Base-by-base conservation (phyloP, 2,797 vertebrate species). In the Enoplosus armatus region DNA sequence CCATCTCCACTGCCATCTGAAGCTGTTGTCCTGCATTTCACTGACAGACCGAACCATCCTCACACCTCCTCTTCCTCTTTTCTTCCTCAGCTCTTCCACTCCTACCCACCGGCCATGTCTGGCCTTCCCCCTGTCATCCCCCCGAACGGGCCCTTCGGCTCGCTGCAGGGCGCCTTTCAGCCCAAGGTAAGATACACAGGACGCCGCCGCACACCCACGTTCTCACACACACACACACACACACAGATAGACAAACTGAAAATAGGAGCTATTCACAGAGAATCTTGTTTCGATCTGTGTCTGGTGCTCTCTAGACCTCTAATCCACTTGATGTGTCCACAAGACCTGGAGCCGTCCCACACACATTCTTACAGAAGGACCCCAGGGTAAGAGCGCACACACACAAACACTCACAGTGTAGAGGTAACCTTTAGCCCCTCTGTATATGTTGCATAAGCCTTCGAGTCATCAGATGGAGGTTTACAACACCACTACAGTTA, bases 101-200 rank as follows among this genome's bases (percentile, higher is more conserved):
- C 98, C 76, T 99, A 98, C 83, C 98, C 98, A 75, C 97, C 98
- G 65, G 96, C 97, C 81, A 97, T 99, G 92, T 98, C 98, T 86
- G 98, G 98, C 73, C 98, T 99, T 85, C 97, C 98, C 59, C 98
- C 98, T 33, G 97, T 99, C 96, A 98, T 99, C 82, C 98, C 98
- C 54, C 98, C 98, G 9, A 98, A 96, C 0, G 98, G 98, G 82
- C 98, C 98, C 70, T 99, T 99, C 70, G 97, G 98, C 87, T 99
- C 98, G 0, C 95, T 99, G 48, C 98, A 99, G 95, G 98, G 98
- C 86, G 98, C 98, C 39, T 99, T 99, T 92, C 98, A 99, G 69
- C 98, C 98, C 88, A 99, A 99, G 97, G 98, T 99, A 94, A 81
- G 58, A 62, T 33, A 7, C 51, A 7, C 56, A 27, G 33, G 45